phyloP scores from a whole-genome alignment of 2,113 vertebrate genomes.

The Saguinus imperator region DNA sequence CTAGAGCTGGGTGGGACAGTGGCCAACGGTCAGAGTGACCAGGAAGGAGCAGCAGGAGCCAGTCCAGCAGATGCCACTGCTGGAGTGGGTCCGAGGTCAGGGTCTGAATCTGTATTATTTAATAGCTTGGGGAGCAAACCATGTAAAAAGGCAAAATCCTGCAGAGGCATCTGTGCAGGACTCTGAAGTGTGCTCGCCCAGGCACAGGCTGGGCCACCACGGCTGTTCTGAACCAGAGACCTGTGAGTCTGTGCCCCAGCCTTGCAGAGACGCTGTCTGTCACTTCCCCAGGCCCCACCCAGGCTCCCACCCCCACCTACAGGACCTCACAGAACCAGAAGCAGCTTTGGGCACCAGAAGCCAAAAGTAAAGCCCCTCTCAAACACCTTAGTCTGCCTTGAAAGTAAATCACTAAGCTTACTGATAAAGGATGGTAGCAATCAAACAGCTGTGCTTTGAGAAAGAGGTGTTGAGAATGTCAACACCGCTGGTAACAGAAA shows the following conservation, averaged over 20 bases:
- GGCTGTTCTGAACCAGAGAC: neutral
- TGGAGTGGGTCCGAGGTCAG: rapidly evolving
- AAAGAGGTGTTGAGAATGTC: neutral
- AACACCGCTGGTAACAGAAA: neutral
- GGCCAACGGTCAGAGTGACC: neutral
- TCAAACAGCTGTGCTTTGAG: neutral
- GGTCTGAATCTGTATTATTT: too few relatives aligned
- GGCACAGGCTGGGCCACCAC: neutral
- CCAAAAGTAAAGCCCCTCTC: neutral
- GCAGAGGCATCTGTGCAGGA: neutral
- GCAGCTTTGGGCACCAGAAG: neutral
- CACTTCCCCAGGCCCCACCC: neutral
- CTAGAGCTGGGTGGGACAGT: neutral
- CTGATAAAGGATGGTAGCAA: neutral
- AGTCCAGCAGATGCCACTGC: neutral
- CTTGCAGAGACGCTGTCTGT: neutral
- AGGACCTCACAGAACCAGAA: neutral
- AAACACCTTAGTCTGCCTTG: neutral
- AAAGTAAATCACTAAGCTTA: neutral
- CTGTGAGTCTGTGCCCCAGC: neutral
- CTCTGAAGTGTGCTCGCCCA: rapidly evolving
- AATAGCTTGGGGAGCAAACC: neutral
- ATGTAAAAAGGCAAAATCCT: neutral
- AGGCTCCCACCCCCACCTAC: too few relatives aligned
- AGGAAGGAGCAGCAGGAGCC: neutral